Conservation (phyloP, 1,140 invertebrate species). For the Pseudomyrmex flavicornis region DNA sequence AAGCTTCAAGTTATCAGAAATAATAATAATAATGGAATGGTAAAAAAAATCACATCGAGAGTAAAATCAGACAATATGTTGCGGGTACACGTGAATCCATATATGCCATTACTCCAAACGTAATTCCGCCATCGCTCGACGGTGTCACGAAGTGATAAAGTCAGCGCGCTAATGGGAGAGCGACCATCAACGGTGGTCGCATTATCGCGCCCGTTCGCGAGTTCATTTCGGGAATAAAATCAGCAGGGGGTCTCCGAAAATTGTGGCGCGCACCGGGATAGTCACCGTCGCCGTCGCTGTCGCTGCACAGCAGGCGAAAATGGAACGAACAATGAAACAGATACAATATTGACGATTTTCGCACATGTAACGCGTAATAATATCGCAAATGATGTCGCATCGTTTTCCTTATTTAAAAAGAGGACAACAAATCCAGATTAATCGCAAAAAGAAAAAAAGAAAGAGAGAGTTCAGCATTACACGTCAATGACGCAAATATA, state of each 20-base stretch:
- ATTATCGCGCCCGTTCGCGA: constrained; percentile 46
- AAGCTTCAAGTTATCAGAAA: too few species aligned
- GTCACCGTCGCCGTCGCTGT: background rate
- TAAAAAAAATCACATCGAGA: too few species aligned
- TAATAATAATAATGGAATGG: too few species aligned
- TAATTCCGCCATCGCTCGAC: constrained; percentile 11
- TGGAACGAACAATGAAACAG: constrained; percentile 1
- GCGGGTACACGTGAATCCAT: background rate
- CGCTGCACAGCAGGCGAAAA: background rate
- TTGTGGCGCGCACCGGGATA: constrained; percentile 14
- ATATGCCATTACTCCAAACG: background rate
- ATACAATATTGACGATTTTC: background rate
- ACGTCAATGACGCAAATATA: background rate
- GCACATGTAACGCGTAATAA: background rate
- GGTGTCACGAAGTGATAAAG: constrained; percentile 54
- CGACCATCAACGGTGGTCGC: constrained; percentile 24
- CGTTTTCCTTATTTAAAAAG: background rate
- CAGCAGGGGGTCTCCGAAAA: constrained; percentile 33
- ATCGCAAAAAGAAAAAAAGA: background rate
- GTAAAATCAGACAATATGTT: too few species aligned
- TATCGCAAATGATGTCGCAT: background rate
- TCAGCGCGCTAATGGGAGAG: constrained; percentile 32
- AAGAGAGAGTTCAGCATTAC: too few species aligned
- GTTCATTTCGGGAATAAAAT: constrained; percentile 61
- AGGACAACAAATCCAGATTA: background rate